phyloP scores from a whole-genome alignment of 2,888 invertebrate species.

The Noctua janthina region DNA sequence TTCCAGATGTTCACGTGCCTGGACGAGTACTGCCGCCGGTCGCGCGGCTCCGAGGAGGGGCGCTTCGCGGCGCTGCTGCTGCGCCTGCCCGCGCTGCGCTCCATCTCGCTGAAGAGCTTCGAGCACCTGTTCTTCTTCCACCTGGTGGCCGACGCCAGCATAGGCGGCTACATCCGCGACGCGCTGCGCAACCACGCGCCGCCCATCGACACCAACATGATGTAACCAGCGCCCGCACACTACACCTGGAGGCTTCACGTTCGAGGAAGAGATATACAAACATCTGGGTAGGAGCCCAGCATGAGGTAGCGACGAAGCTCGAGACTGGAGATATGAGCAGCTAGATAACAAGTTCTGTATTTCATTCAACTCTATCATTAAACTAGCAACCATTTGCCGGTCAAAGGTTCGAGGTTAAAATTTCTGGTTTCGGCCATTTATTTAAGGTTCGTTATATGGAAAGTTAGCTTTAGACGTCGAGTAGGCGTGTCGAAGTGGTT shows the following conservation, averaged over 20 bases:
- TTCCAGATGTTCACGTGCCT: constrained; percentile 95
- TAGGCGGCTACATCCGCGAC: constrained; percentile 96
- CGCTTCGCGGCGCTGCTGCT: constrained; percentile 98
- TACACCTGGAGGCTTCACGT: constrained; percentile 25
- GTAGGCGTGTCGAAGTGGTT: constrained; percentile 42
- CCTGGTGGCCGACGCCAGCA: constrained; percentile 95
- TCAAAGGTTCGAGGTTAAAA: constrained; percentile 61
- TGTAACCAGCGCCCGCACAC: constrained; percentile 67
- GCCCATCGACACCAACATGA: constrained; percentile 81
- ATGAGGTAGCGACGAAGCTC: not conserved
- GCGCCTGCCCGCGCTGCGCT: constrained; percentile 96
- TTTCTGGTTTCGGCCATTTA: constrained; percentile 53
- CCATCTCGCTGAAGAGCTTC: constrained; percentile 97
- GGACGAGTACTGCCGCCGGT: constrained; percentile 97
- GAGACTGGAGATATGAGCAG: constrained; percentile 36
- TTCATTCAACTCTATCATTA: constrained; percentile 33
- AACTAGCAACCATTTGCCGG: constrained; percentile 57
- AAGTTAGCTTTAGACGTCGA: constrained; percentile 52
- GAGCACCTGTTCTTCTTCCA: constrained; percentile 99
- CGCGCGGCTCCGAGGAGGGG: constrained; percentile 97
- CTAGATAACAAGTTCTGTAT: constrained; percentile 38
- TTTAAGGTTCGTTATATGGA: constrained; percentile 54
- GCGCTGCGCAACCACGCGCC: constrained; percentile 93
- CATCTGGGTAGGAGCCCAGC: constrained; percentile 21
- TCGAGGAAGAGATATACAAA: not conserved